Base-by-base conservation (phyloP, 92 coral and sea anemone species). In the Pocillopora meandrina region DNA sequence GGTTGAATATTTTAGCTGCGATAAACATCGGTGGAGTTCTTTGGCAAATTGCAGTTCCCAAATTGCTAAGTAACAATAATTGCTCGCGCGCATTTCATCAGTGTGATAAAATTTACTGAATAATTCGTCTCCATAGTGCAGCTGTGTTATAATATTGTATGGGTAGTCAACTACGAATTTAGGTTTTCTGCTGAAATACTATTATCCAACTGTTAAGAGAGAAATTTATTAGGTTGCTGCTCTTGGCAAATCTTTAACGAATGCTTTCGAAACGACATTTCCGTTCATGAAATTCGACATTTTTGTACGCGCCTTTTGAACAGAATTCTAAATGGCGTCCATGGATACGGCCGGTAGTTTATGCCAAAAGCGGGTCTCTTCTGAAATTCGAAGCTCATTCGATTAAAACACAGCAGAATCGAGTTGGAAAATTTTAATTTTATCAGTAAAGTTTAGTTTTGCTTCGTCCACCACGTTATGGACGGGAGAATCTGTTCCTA, bases 311-410 rank as follows among this genome's bases (percentile, higher is more conserved):
- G 65, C 74, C 1, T 16, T 70, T 7, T 15, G 52, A 12, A 1
- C 12, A 19, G 15, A 18, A 8, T 21, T n/a, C 6, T 13, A 21
- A 16, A 80, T 80, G 76, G 84, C 84, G 84, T 80, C 84, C 84
- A 80, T 80, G 34, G 84, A 71, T 68, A 80, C 84, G 84, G 84
- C 52, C 8, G 52, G 52, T 42, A 42, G 8, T 3, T 42, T 0
- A 3, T 42, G 52, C 52, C 0, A 42, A 42, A 42, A 3, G 52
- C 52, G 52, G 31, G 4, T 7, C 52, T 42, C 52, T 42, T 42
- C 8, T 7, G 8, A 42, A 42, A 42, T 42, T 42, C 52, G 52
- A 42, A 42, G 52, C 52, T 7, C 0, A 42, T 42, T 42, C 52
- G 52, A 42, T 42, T 3, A 42, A 42, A 42, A 42, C 52, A 7